Evolutionary conservation across 2,113 vertebrate genomes (phyloP), one percentile per base, ranked within the genome.

Genomic region (Myiozetetes cayanensis): DNA sequence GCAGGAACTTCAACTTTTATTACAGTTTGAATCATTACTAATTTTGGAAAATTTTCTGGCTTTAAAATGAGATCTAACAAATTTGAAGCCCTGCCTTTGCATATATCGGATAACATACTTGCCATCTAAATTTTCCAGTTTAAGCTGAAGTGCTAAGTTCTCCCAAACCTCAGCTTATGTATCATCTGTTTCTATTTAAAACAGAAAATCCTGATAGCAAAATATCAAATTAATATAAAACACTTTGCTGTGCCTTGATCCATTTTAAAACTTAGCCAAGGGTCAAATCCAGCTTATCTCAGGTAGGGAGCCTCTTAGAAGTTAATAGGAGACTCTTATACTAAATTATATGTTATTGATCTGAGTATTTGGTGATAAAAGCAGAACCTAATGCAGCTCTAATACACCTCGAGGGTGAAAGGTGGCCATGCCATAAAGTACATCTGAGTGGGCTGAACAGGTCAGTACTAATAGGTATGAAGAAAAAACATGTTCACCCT

Each of bases 41-140:
- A 94, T 95, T 96, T 91, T 78, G 33, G 73, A 70, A 92, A 73
- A 41, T 82, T 55, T 96, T 89, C 62, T 94, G 77, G 10, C 39
- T 89, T 79, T 55, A 95, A 85, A 85, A 91, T 63, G 46, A 85
- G 46, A 73, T 55, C 9, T 50, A 92, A 94, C 61, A 85, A 56
- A 91, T 67, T 77, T 94, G 28, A 96, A 94, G 46, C 50, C 24
- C 44, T 89, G 58, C 25, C 22, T 71, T 70, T 92, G 62, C 47
- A 27, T 27, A 37, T 49, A 71, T 35, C 21, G 89, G 70, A 65
- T 74, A 97, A 89, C 30, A 41, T 10, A 35, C 44, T 84, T 74
- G 44, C 15, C 80, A 71, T 56, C 18, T 56, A 49, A 37, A 10
- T 56, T 33, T 63, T 43, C 35, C 30, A 8, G 20, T 43, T 70